Conservation (phyloP, 2,888 invertebrate genomes). For the Apamea epomidion region DNA sequence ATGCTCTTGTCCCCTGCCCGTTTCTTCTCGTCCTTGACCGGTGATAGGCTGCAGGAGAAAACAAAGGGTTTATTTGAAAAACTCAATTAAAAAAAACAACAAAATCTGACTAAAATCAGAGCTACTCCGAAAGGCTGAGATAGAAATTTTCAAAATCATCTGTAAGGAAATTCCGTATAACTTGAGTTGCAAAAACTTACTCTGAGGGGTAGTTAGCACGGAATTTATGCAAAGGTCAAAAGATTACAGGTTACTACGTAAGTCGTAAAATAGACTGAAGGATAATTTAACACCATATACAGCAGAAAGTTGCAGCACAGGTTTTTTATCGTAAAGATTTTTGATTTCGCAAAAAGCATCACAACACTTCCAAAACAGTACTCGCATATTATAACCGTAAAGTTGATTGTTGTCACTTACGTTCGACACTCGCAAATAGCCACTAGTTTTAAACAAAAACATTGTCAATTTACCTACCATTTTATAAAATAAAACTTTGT, state of each 20-base stretch:
- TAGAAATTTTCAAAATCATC: neutral
- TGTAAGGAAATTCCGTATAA: neutral
- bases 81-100: neutral
- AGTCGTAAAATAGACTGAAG: neutral
- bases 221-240: slow-evolving; percentile 12
- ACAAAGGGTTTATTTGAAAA: neutral
- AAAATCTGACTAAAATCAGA: rapidly evolving
- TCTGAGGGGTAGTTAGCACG: neutral
- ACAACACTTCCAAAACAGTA: slow-evolving; percentile 1
- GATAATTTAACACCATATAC: neutral
- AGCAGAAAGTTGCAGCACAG: neutral
- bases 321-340: neutral
- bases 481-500: slow-evolving; percentile 31
- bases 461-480: slow-evolving; percentile 26
- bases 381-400: neutral
- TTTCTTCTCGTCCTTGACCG: slow-evolving; percentile 85
- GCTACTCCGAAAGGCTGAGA: neutral
- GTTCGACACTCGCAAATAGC: slow-evolving; percentile 37
- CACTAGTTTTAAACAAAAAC: slow-evolving; percentile 32
- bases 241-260: neutral
- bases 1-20: slow-evolving; percentile 82
- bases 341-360: slow-evolving; percentile 32
- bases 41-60: slow-evolving; percentile 79
- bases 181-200: neutral
- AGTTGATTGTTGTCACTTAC: slow-evolving; percentile 25